A percentile compares a stretch with the other conserved stretches of the same genome.
These are phyloP conservation scores for Delia radicum DNA, from an alignment of 1,140 invertebrate genomes.

Conservation along the genomic window DNA sequence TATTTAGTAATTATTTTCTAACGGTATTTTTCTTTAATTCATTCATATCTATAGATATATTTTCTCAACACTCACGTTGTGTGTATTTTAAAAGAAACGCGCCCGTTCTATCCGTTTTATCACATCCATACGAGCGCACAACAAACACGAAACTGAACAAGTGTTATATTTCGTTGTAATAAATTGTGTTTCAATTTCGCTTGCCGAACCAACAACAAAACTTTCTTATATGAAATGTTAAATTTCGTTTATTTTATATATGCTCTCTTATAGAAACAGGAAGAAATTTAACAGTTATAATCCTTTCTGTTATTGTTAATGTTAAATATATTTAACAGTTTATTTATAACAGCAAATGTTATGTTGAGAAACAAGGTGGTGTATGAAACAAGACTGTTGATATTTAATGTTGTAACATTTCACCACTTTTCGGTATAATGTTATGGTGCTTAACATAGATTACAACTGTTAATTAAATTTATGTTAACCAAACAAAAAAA, in stretches of 20 bases:
- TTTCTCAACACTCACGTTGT: conserved; percentile 10
- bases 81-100: background rate
- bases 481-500: too few species aligned
- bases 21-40: background rate
- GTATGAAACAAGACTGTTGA: background rate
- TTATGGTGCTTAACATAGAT: background rate
- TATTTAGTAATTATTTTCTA: background rate
- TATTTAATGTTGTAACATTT: background rate
- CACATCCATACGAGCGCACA: conserved; percentile 56
- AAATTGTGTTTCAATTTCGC: conserved; percentile 36
- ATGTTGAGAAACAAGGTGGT: background rate
- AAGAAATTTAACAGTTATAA: background rate
- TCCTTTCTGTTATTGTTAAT: background rate
- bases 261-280: background rate
- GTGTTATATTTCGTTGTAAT: conserved; percentile 48
- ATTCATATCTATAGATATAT: background rate
- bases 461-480: background rate
- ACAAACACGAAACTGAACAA: conserved; percentile 55
- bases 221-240: background rate
- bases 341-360: background rate
- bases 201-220: background rate
- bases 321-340: background rate
- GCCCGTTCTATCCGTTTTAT: conserved; percentile 27
- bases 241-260: background rate
- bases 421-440: conserved; percentile 3